These are phyloP conservation scores for Pseudomyrmex flavicornis DNA, from an alignment of 1,140 invertebrate genomes.

Conservation along the genomic window DNA sequence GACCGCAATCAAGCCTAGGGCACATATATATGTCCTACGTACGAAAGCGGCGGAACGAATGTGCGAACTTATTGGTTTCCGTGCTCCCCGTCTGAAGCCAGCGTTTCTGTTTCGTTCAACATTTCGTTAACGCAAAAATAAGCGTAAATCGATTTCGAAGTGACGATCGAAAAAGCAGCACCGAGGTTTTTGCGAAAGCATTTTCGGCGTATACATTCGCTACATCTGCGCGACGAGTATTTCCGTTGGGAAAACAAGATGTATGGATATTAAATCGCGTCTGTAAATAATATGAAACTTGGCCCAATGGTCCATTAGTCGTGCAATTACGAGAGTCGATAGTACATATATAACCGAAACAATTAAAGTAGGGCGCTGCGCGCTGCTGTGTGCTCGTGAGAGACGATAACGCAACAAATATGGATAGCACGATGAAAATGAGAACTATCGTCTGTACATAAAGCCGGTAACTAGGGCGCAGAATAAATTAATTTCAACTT, in stretches of 20 bases:
- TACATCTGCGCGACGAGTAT: neutral
- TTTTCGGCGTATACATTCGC: neutral
- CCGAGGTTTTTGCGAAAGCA: neutral
- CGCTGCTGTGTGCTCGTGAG: constrained; percentile 35
- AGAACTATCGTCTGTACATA: constrained; percentile 67
- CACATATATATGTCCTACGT: constrained; percentile 41
- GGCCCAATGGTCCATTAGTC: neutral
- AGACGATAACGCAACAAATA: constrained; percentile 75
- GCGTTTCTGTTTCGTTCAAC: constrained; percentile 3
- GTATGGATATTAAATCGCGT: neutral
- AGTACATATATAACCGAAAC: neutral
- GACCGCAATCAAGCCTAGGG: constrained; percentile 60
- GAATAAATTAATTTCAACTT: constrained; percentile 78
- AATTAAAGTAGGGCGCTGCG: constrained; percentile 74
- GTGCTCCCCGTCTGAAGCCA: neutral
- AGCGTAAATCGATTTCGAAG: neutral
- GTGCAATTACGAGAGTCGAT: neutral
- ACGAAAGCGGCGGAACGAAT: constrained; percentile 33
- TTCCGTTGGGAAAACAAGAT: neutral
- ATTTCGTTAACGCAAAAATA: neutral
- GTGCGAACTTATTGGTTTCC: constrained; percentile 4
- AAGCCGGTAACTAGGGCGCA: constrained; percentile 70
- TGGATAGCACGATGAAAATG: constrained; percentile 75
- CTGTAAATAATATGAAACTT: neutral
- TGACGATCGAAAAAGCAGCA: neutral